These are phyloP conservation scores for Luperina testacea DNA, from an alignment of 2,888 invertebrate species.

Conservation along the genomic window DNA sequence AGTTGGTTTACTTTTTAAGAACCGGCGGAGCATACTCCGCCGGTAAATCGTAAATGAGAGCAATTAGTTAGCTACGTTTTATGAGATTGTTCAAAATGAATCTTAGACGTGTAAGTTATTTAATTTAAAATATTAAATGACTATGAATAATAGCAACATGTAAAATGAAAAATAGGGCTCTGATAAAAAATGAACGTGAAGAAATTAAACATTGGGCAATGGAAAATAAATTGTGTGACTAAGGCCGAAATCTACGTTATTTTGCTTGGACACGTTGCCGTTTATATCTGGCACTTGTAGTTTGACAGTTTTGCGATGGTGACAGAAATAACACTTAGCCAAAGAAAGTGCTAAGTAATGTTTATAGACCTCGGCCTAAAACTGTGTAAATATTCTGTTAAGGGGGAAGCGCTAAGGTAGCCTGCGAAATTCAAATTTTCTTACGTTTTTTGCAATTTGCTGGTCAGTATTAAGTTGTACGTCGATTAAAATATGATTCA, in stretches of 20 bases:
- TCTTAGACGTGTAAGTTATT: background rate
- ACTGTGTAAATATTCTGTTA: background rate
- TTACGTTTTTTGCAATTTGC: no score
- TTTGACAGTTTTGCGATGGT: background rate
- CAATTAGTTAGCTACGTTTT: slow-evolving; percentile 13
- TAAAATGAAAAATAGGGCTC: background rate
- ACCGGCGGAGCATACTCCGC: background rate
- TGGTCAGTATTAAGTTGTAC: no score
- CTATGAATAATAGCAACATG: background rate
- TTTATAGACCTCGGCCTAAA: background rate
- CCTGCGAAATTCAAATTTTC: no score
- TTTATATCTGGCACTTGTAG: background rate
- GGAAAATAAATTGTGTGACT: background rate
- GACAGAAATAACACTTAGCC: background rate
- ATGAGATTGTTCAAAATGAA: slow-evolving; percentile 6
- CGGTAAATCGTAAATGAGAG: background rate
- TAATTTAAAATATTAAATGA: background rate
- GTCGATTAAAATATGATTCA: no score
- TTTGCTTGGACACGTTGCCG: background rate
- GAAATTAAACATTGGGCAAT: no score
- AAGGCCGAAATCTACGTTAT: background rate
- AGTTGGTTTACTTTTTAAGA: slow-evolving; percentile 27
- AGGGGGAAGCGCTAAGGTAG: background rate
- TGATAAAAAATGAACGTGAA: background rate
- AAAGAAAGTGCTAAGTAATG: background rate